These are phyloP conservation scores for Pica pica DNA, from an alignment of 2,113 vertebrate genomes.

Conservation along the genomic window DNA sequence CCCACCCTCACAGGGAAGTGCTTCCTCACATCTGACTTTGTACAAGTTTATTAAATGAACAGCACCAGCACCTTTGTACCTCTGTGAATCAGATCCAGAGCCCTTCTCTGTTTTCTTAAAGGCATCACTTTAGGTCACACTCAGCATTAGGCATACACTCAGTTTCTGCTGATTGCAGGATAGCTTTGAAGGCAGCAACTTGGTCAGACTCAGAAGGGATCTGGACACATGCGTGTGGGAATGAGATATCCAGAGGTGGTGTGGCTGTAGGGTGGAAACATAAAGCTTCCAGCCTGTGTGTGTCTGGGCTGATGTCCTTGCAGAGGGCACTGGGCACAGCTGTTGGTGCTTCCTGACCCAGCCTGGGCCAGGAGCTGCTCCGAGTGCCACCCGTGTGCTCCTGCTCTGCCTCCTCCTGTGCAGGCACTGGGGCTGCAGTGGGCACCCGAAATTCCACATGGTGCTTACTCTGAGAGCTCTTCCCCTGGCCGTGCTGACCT, in stretches of 20 bases:
- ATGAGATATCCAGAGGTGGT: neutral
- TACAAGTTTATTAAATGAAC: neutral
- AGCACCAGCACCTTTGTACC: neutral
- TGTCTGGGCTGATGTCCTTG: neutral
- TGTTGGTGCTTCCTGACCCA: neutral
- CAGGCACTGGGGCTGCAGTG: fast-evolving
- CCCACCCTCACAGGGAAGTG: neutral
- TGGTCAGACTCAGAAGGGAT: neutral
- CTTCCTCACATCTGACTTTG: neutral
- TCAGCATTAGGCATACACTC: neutral
- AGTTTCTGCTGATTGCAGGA: neutral
- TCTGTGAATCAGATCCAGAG: neutral
- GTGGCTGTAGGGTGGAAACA: neutral
- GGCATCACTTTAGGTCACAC: neutral
- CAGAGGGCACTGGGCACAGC: neutral
- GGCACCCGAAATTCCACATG: neutral
- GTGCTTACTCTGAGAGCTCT: neutral
- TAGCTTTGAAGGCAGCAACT: neutral
- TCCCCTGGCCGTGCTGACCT: neutral
- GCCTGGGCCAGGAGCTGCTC: neutral
- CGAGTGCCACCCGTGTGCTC: fast-evolving
- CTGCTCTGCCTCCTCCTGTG: fast-evolving
- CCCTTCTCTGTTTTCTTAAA: neutral
- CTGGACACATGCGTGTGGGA: neutral
- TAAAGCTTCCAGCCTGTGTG: fast-evolving